Evolutionary conservation across 2,113 vertebrate species (phyloP).

Genomic region (Osmerus eperlanus): DNA sequence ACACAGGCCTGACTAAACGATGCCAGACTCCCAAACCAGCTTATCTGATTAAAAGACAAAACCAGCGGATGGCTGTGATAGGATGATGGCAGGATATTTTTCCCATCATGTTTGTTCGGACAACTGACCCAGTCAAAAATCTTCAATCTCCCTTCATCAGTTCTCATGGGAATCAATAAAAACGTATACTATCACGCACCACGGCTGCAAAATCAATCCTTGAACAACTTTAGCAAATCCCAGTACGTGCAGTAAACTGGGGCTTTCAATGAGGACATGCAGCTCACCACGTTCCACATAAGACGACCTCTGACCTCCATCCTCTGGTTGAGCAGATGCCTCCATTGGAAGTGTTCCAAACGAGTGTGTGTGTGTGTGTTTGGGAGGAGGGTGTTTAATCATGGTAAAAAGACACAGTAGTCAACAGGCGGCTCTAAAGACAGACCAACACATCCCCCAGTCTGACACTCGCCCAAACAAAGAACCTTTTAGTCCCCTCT

Average conservation of each 20-base stretch:
- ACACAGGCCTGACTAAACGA: slow-evolving; percentile 2
- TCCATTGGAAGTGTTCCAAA: neutral
- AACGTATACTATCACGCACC: too few relatives aligned
- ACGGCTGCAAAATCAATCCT: too few relatives aligned
- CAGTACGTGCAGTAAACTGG: neutral
- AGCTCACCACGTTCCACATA: neutral
- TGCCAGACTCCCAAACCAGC: slow-evolving; percentile 16
- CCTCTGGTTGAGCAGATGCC: slow-evolving; percentile 10
- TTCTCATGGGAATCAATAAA: neutral
- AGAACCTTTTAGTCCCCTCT: neutral
- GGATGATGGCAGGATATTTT: neutral
- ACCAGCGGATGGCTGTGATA: neutral
- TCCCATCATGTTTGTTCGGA: neutral
- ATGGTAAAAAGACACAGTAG: slow-evolving; percentile 11
- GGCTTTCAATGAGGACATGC: neutral
- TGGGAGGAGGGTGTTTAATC: neutral
- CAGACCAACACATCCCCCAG: slow-evolving; percentile 22
- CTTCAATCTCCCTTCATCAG: too few relatives aligned
- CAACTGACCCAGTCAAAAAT: neutral
- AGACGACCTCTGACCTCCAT: neutral
- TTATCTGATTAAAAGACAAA: slow-evolving; percentile 33
- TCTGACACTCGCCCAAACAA: slow-evolving; percentile 3
- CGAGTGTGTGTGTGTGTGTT: neutral
- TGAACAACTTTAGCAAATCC: too few relatives aligned
- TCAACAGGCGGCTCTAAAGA: slow-evolving; percentile 6